Evolutionary conservation across 2,113 vertebrate genomes (phyloP), one percentile per base, ranked within the genome.

Genomic region (Terrapene triunguis): DNA sequence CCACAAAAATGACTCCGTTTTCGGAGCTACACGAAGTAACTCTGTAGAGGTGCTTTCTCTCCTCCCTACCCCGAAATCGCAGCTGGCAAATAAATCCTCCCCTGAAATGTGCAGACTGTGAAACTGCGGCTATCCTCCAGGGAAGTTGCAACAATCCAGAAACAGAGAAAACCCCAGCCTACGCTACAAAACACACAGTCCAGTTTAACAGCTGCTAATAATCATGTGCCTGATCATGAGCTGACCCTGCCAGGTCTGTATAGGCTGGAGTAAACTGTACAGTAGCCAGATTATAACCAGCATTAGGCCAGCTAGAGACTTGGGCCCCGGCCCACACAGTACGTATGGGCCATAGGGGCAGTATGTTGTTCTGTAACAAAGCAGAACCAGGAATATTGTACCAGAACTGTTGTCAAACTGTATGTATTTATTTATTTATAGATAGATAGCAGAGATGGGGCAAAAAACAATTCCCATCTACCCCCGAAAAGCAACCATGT

Each of bases 1-100:
- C 35, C 62, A 69, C 35, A 69, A n/a, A 14, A n/a, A 35, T 19
- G 62, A 7, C 35, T n/a, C 55, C 24, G 16, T n/a, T 69, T 38
- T 22, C 65, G n/a, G 65, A n/a, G 9, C 65, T 38, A 21, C n/a
- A 11, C 19, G 8, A 10, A 72, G n/a, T 19, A 19, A 69, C 35
- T n/a, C 13, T 14, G n/a, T n/a, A 14, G 10, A 16, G 59, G 35
- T 3, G 17, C 65, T 38, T 38, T 72, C 9, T 21, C 65, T 4
- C 65, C 62, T 17, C 62, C 27, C 8, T 27, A 5, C 4, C 3
- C 13, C 8, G 5, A 78, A 44, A 76, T 1, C 1, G 0, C 10
- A 32, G 44, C 17, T 47, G 27, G 27, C 5, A 4, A 55, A 22
- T 27, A 4, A 55, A 25, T 27, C 5, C 27, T 59, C 57, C 11